phyloP scores from a whole-genome alignment of 2,113 vertebrate species.

The Bagarius yarrelli region DNA sequence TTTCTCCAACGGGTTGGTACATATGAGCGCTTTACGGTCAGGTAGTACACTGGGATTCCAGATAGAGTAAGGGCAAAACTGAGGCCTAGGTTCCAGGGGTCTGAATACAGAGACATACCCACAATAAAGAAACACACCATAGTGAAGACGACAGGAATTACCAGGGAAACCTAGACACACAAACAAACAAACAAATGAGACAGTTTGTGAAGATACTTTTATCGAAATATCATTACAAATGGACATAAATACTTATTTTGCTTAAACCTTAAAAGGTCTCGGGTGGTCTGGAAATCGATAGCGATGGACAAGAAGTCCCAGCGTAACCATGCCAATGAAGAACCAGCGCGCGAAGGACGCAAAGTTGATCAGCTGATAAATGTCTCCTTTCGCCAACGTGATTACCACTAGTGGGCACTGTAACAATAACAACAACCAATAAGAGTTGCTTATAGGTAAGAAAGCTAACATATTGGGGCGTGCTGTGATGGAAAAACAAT shows the following conservation, averaged over 20 bases:
- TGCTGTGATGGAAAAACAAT: neutral
- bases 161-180: slow-evolving; percentile 80
- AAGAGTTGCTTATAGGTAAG: neutral
- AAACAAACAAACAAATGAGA: neutral
- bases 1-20: slow-evolving; percentile 59
- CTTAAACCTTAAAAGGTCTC: slow-evolving; percentile 79
- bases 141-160: slow-evolving; percentile 82
- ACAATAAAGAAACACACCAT: slow-evolving; percentile 95
- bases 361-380: slow-evolving; percentile 83
- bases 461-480: neutral
- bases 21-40: slow-evolving; percentile 55
- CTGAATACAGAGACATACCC: slow-evolving; percentile 88
- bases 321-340: slow-evolving; percentile 81
- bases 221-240: neutral
- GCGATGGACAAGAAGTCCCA: slow-evolving; percentile 82
- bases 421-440: slow-evolving; percentile 9
- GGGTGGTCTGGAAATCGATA: slow-evolving; percentile 75
- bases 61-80: slow-evolving; percentile 87
- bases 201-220: neutral
- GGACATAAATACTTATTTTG: neutral
- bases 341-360: slow-evolving; percentile 86
- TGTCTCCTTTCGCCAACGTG: slow-evolving; percentile 77
- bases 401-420: slow-evolving; percentile 78
- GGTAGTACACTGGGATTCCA: slow-evolving; percentile 89
- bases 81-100: slow-evolving; percentile 87